Base-by-base conservation (phyloP, 1,140 invertebrate genomes). In the Plectus sambesii region DNA sequence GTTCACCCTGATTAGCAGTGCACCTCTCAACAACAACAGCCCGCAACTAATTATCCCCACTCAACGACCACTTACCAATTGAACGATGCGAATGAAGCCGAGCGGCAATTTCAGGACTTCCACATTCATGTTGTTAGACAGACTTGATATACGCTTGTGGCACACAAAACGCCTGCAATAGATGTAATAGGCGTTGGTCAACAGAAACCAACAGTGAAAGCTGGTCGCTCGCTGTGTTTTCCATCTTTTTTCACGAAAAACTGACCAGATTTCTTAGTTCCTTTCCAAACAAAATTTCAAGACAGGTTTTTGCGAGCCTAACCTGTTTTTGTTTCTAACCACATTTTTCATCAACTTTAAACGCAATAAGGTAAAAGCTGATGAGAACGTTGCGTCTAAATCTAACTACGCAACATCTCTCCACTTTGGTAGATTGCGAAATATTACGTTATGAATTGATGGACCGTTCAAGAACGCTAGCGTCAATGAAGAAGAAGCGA, bases 31-130 rank as follows among this genome's bases (percentile, higher is more conserved):
- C 17, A 24, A 57, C n/a, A n/a, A n/a, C n/a, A n/a, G n/a, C n/a
- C n/a, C n/a, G n/a, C n/a, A n/a, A n/a, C n/a, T n/a, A n/a, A n/a
- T n/a, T n/a, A n/a, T n/a, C n/a, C n/a, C n/a, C n/a, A n/a, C n/a
- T n/a, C n/a, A n/a, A n/a, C n/a, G n/a, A n/a, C 23, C 59, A 42
- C 43, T 58, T 51, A 60, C 58, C 27, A 60, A 42, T 44, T 62
- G 39, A 23, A 59, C 2, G 4, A 61, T 20, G 22, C 55, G 46
- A 9, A 62, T 49, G 19, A 65, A 62, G 12, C 60, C 60, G 19
- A 62, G 38, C 12, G 60, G 60, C 25, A 62, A 22, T 46, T 62
- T 63, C 9, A 62, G 40, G 30, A 59, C 58, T 25, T 62, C 62
- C 8, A 64, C 30, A 43, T 62, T 49, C 41, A 61, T 37, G 25